Evolutionary conservation across 1,140 invertebrate species (phyloP), one percentile per base, ranked within the genome.

Genomic region (Drosophila lowei): DNA sequence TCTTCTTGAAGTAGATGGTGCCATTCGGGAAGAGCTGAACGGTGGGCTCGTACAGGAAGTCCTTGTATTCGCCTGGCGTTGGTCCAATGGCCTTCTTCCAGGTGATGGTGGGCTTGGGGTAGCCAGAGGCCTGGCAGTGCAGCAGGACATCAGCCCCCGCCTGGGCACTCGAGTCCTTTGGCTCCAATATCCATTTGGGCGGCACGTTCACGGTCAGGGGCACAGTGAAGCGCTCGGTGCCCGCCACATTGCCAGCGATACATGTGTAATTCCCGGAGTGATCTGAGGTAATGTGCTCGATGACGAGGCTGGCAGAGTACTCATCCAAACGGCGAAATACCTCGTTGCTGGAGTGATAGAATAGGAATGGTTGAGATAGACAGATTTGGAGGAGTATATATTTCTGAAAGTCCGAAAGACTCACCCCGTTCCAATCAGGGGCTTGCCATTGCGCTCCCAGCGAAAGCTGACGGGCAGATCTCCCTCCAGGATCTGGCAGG

Each of bases 401-500:
- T 13, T n/a, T 6, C 5, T 13, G n/a, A 30, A 21, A 28, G 8
- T 0, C 9, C 23, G 23, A 25, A 3, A 5, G 16, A 55, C 84
- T 80, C 58, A 91, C 91, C 91, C 86, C 0, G 90, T 85, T 44
- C 88, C 86, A 46, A 92, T 88, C 43, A 95, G 94, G 2, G 93
- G 92, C 79, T 95, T 93, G 30, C 95, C 96, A 91, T 98, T 96
- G 89, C 96, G 94, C 86, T 96, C 95, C 96, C 96, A 97, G 25
- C 94, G 93, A 92, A 99, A 97, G 59, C 94, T 95, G 68, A 99
- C 95, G 16, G 98, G 98, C 67, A 97, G 94, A 93, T 99, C 98
- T 11, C 98, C 98, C 92, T 98, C 97, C 88, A 97, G 95, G 74
- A 99, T 97, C 85, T 97, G 96, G 92, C 98, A 99, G 60, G 97